These are phyloP conservation scores for Cacatua alba DNA, from an alignment of 2,113 vertebrate species.

Conservation along the genomic window DNA sequence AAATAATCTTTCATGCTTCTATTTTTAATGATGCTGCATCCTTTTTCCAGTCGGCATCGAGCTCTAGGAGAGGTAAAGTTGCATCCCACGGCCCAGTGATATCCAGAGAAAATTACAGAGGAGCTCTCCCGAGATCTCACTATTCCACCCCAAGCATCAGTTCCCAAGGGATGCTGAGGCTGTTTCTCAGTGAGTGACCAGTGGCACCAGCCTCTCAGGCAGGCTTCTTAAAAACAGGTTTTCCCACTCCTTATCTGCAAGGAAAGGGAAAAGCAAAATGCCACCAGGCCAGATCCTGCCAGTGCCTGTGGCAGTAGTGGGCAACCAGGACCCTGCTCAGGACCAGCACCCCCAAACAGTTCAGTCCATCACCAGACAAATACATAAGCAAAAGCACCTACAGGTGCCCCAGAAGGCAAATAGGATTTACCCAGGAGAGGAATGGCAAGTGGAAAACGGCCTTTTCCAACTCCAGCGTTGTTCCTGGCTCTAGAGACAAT, in stretches of 20 bases:
- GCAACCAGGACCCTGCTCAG: accelerated
- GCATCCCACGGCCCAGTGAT: background rate
- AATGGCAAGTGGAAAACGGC: background rate
- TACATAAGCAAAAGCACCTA: accelerated
- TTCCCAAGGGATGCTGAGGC: background rate
- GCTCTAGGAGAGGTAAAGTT: background rate
- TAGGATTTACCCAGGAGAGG: background rate
- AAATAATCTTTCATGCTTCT: constrained; percentile 72
- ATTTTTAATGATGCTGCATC: constrained; percentile 67
- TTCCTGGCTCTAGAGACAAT: constrained; percentile 38
- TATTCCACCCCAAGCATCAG: background rate
- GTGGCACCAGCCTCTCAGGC: background rate
- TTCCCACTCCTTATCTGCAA: background rate
- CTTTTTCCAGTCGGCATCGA: background rate
- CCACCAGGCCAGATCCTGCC: background rate
- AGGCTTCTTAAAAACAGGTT: background rate
- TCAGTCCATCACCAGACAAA: background rate
- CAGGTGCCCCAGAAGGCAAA: background rate
- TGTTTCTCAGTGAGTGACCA: background rate
- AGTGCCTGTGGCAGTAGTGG: accelerated
- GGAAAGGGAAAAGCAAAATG: background rate
- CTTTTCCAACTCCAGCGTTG: background rate
- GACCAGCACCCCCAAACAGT: background rate
- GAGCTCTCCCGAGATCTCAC: background rate
- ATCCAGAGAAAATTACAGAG: background rate